Evolutionary conservation across 2,888 invertebrate species (phyloP).

Genomic region (Onthophagus sagittarius): DNA sequence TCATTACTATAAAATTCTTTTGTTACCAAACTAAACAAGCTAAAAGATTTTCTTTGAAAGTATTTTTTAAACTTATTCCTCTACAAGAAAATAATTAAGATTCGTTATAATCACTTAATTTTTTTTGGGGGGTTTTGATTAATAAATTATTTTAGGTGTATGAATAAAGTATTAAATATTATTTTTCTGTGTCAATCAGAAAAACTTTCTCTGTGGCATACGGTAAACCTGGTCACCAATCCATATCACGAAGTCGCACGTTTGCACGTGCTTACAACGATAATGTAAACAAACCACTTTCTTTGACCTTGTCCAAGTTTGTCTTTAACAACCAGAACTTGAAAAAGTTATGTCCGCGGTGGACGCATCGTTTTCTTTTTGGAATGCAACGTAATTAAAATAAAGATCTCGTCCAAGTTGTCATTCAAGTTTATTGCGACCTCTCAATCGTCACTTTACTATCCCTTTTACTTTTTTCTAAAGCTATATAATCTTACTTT

Average conservation of each 20-base stretch:
- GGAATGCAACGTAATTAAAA: not conserved
- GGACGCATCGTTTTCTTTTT: not conserved
- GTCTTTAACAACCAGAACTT: not conserved
- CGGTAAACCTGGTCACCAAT: slow-evolving; percentile 22
- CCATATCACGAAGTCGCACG: slow-evolving; percentile 23
- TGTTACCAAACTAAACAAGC: not conserved
- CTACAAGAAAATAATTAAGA: not conserved
- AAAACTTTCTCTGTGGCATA: slow-evolving; percentile 27
- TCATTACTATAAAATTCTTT: not conserved
- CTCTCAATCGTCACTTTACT: too few relatives aligned
- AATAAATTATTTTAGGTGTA: too few relatives aligned
- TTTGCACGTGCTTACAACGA: slow-evolving; percentile 11
- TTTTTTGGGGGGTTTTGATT: too few relatives aligned
- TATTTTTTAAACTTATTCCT: not conserved
- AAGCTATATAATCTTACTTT: too few relatives aligned
- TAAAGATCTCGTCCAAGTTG: not conserved
- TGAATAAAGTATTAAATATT: not conserved
- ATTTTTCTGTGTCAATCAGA: slow-evolving; percentile 27
- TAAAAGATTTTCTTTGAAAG: not conserved
- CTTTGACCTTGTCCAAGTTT: slow-evolving; percentile 31
- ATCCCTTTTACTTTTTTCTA: too few relatives aligned
- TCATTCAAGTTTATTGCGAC: too few relatives aligned
- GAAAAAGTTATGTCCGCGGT: not conserved
- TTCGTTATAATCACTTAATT: too few relatives aligned
- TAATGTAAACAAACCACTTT: slow-evolving; percentile 35